Base-by-base conservation (phyloP, 2,113 vertebrate genomes). In the Aythya baeri region DNA sequence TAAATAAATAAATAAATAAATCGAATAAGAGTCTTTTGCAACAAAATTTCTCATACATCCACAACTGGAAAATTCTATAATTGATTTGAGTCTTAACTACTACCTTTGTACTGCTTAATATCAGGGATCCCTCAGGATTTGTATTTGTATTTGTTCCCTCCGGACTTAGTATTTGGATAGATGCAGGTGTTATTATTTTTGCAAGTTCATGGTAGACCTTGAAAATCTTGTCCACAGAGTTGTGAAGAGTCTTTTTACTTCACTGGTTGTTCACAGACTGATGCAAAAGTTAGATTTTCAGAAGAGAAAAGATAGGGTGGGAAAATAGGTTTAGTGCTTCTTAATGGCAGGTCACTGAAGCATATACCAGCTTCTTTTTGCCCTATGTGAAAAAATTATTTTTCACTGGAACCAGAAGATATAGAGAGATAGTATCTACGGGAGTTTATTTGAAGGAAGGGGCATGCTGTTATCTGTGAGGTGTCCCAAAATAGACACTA, bases 181-280 rank as follows among this genome's bases (percentile, higher is more conserved):
- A 46, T 31, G 22, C 0, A 34, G 15, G 31, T 32, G 16, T n/a
- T 65, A 25, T 3, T 8, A 72, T 59, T 55, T 90, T 73, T 92
- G 16, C 7, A 65, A 65, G 46, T 76, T 85, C 26, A 25, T 43
- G 11, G 2, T 31, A 31, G 36, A 68, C 15, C n/a, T 50, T 67
- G 46, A 3, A 90, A 43, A 63, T 31, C 9, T 82, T 58, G 2
- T 76, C 12, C 52, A 54, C 6, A 0, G 0, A 49, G 9, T 3
- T 71, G 72, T 80, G 58, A 77, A 11, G 49, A 63, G 7, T 3
- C 22, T 67, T 67, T 58, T 8, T 52, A 3, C 20, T 74, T 79
- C 22, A n/a, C 6, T 85, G 4, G 4, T 29, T 36, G 7, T 43
- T 68, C 17, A 54, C 12, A 25, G 8, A 18, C 18, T 68, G 38